Conservation (phyloP, 2,888 invertebrate species). For the Callyntrura sp. region DNA sequence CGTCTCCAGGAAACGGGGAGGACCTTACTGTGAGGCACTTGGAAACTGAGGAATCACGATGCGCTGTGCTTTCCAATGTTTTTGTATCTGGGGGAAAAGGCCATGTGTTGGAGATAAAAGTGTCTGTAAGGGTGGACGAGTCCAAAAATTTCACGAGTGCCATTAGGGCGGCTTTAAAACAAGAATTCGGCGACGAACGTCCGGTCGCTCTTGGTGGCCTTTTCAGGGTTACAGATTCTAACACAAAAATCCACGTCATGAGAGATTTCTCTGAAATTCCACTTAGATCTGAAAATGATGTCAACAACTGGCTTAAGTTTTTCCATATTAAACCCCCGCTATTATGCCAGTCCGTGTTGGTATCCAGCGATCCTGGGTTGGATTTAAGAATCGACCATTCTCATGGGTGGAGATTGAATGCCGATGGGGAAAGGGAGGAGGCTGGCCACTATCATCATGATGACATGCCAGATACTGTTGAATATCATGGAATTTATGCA, state of each 20-base stretch:
- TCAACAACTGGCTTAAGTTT: slow-evolving; percentile 96
- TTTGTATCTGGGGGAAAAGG: slow-evolving; percentile 79
- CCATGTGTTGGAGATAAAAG: slow-evolving; percentile 91
- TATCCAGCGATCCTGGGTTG: slow-evolving; percentile 93
- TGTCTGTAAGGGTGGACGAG: slow-evolving; percentile 90
- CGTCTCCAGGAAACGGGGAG: slow-evolving; percentile 76
- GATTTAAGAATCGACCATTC: slow-evolving; percentile 98
- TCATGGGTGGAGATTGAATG: slow-evolving; percentile 91
- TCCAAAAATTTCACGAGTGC: slow-evolving; percentile 92
- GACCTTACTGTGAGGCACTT: slow-evolving; percentile 77
- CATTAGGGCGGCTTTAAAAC: slow-evolving; percentile 89
- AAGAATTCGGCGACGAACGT: slow-evolving; percentile 69
- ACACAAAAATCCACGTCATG: slow-evolving; percentile 97
- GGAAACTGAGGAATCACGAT: slow-evolving; percentile 67
- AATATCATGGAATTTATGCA: slow-evolving; percentile 96
- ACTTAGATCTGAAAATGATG: slow-evolving; percentile 90
- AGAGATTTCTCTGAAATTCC: slow-evolving; percentile 94
- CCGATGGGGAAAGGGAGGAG: slow-evolving; percentile 89
- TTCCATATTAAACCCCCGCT: slow-evolving; percentile 96
- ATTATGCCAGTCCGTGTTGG: slow-evolving; percentile 94
- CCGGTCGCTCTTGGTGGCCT: slow-evolving; percentile 92
- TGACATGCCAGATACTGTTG: slow-evolving; percentile 93
- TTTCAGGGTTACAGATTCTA: slow-evolving; percentile 93
- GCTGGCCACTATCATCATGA: slow-evolving; percentile 99
- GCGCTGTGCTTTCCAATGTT: slow-evolving; percentile 79